Base-by-base conservation (phyloP, 2,113 vertebrate genomes). In the Laterallus jamaicensis region DNA sequence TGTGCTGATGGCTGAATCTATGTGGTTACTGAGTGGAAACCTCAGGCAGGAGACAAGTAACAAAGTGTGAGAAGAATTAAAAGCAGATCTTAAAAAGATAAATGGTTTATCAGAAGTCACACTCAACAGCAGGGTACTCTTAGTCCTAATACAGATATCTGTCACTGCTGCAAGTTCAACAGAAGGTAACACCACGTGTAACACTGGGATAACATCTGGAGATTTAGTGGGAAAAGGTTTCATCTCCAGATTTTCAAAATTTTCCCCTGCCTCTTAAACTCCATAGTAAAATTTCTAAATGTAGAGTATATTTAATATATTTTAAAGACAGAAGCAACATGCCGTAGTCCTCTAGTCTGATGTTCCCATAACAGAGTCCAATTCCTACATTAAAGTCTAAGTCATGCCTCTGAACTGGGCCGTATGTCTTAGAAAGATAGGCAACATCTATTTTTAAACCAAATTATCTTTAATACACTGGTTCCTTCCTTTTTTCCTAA, bases 401-500 rank as follows among this genome's bases (percentile, higher is more conserved):
- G 70, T 50, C 63, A 68, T 25, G 22, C 49, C 86, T 78, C 40
- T 54, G 86, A 90, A 86, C 31, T 21, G 32, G 44, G 71, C 32
- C 44, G 37, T 60, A 12, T 64, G 82, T 86, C 47, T 86, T 49
- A 78, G 37, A 94, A 82, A 88, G 91, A 79, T 28, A 71, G 52
- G 35, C 73, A 86, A 64, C 15, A 9, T 31, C 81, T 91, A 89
- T 78, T 92, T 95, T 91, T 80, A 67, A 92, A 79, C 5, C 29
- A 87, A 92, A 95, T 95, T 93, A 89, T 71, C 81, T 91, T 90
- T 97, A 95, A 95, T 92, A 76, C 68, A 85, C 90, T 42, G 54
- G 37, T 86, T 95, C 91, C 90, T 96, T 97, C 95, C 91, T 96
- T 95, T 90, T 87, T 82, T 63, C 93, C 81, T 76, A 90, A 96